Conservation (phyloP, 2,888 invertebrate genomes). For the Bursaphelenchus okinawaensis region DNA sequence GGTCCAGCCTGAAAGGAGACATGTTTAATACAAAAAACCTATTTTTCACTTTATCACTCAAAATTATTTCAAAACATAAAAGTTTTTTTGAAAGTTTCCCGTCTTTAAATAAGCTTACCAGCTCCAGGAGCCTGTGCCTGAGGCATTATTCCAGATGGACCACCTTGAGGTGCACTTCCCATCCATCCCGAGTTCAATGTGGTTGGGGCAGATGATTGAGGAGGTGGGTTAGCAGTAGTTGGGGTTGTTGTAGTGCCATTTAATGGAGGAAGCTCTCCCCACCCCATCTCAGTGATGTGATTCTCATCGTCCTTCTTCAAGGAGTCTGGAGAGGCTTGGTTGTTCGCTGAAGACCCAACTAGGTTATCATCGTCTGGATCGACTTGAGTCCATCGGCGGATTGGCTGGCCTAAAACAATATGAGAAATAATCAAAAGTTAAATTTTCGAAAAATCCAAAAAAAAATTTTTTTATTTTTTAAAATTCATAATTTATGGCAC, state of each 20-base stretch:
- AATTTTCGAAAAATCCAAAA: not conserved
- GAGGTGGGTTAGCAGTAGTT: constrained; percentile 1
- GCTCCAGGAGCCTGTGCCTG: not conserved
- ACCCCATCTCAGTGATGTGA: constrained; percentile 19
- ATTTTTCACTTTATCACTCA: not conserved
- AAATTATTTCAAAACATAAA: not conserved
- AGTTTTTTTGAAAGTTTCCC: no score
- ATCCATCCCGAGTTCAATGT: not conserved
- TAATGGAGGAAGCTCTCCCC: constrained; percentile 23
- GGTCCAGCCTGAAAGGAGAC: not conserved
- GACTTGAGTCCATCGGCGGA: constrained; percentile 22
- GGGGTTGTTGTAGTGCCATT: constrained; percentile 12
- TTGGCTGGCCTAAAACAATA: constrained; percentile 8
- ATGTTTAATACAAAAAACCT: not conserved
- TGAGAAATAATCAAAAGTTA: not conserved
- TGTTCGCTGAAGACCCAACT: not conserved
- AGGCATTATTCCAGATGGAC: not conserved
- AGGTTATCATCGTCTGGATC: constrained; percentile 9
- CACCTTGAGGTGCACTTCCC: constrained; percentile 7
- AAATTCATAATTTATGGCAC: not conserved
- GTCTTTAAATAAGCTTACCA: no score
- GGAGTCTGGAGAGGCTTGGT: constrained; percentile 10
- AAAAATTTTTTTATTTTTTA: not conserved
- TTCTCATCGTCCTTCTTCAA: constrained; percentile 13
- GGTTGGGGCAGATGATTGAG: constrained; percentile 1